Conservation (phyloP, 1,140 invertebrate genomes). For the Megalonaias nervosa region DNA sequence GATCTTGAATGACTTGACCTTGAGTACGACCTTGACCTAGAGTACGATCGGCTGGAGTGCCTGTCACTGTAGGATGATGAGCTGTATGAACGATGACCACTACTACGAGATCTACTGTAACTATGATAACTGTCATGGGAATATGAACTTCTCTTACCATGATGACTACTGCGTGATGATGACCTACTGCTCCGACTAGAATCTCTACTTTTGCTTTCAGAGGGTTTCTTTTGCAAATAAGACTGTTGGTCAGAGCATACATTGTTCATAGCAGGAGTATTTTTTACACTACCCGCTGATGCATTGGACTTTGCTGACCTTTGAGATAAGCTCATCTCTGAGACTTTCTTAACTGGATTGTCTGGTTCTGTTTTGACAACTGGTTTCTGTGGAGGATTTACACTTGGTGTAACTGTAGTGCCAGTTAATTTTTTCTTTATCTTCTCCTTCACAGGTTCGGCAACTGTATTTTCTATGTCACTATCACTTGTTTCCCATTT, state of each 20-base stretch:
- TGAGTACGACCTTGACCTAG: conserved; percentile 44
- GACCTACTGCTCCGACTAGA: conserved; percentile 41
- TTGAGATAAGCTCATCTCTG: conserved; percentile 13
- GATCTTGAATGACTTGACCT: conserved; percentile 44
- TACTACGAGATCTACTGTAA: conserved; percentile 41
- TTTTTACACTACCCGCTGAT: conserved; percentile 24
- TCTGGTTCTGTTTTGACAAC: conserved; percentile 17
- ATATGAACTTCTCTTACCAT: conserved; percentile 32
- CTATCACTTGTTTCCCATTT: conserved; percentile 69
- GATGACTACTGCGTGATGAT: conserved; percentile 28
- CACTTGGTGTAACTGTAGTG: not conserved
- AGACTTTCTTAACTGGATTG: conserved; percentile 4
- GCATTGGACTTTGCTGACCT: conserved; percentile 34
- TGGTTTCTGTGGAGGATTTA: conserved; percentile 6
- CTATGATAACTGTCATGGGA: conserved; percentile 11
- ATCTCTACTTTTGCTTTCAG: conserved; percentile 32
- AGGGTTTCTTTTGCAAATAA: conserved; percentile 5
- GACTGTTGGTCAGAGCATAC: too few relatives aligned
- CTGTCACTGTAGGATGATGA: conserved; percentile 54
- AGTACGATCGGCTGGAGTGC: conserved; percentile 49
- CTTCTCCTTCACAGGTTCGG: conserved; percentile 32
- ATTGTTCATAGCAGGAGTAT: conserved; percentile 1
- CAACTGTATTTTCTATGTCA: conserved; percentile 50
- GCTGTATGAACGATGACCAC: conserved; percentile 54
- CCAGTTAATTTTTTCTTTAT: conserved; percentile 26